Evolutionary conservation across 2,888 invertebrate genomes (phyloP).

Genomic region (Spilarctia lutea): DNA sequence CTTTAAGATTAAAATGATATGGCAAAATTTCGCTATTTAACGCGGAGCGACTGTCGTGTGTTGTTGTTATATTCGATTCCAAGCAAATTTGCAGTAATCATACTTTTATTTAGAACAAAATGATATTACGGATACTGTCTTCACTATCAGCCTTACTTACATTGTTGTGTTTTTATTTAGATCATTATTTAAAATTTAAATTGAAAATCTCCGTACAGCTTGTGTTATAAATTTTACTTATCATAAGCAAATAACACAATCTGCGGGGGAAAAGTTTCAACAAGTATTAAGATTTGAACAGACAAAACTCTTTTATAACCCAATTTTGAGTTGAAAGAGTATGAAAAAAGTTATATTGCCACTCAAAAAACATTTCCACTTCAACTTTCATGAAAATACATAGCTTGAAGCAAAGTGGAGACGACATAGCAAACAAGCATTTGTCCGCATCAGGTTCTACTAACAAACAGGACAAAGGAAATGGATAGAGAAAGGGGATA

Average conservation of each 20-base stretch:
- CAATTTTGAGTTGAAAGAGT: slow-evolving; percentile 47
- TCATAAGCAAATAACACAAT: slow-evolving; percentile 43
- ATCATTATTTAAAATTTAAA: background rate
- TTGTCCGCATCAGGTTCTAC: slow-evolving; percentile 67
- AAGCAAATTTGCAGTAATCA: too few relatives aligned
- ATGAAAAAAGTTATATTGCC: slow-evolving; percentile 59
- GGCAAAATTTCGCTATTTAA: too few relatives aligned
- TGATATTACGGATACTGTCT: too few relatives aligned
- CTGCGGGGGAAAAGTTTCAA: slow-evolving; percentile 33
- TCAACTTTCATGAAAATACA: slow-evolving; percentile 63
- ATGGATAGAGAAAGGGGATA: slow-evolving; percentile 71
- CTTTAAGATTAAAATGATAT: too few relatives aligned
- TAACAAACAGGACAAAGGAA: slow-evolving; percentile 75
- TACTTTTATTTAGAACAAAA: too few relatives aligned
- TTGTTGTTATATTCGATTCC: too few relatives aligned
- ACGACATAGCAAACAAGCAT: slow-evolving; percentile 70
- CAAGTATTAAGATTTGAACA: slow-evolving; percentile 29
- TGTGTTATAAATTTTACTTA: slow-evolving; percentile 33
- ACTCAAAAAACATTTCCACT: slow-evolving; percentile 54
- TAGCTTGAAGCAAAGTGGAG: slow-evolving; percentile 55
- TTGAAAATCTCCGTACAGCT: background rate
- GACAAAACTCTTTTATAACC: slow-evolving; percentile 33
- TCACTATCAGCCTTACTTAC: too few relatives aligned
- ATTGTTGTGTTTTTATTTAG: too few relatives aligned
- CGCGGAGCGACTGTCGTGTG: too few relatives aligned